These are phyloP conservation scores for Clinocottus analis DNA, from an alignment of 2,113 vertebrate species.

Conservation along the genomic window DNA sequence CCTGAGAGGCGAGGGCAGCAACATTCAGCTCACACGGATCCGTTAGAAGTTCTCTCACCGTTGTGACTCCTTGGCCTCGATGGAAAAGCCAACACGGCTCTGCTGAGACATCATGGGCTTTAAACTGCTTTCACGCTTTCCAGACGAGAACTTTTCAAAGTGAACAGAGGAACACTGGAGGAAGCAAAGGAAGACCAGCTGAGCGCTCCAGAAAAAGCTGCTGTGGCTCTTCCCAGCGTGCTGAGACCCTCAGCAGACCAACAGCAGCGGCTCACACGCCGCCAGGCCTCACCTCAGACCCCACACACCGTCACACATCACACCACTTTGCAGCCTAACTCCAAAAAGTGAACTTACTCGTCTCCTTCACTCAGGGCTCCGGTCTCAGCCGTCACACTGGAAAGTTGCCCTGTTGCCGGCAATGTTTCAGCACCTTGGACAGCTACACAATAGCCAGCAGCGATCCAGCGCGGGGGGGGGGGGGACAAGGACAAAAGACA, in stretches of 20 bases:
- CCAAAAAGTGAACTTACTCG: neutral
- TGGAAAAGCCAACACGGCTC: neutral
- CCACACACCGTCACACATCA: neutral
- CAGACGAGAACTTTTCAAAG: neutral
- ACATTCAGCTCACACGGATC: neutral
- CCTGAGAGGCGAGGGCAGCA: neutral
- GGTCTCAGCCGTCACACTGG: conserved; percentile 32
- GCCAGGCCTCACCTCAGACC: too few species aligned
- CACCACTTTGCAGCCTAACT: neutral
- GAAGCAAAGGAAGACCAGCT: neutral
- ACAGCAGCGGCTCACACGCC: too few species aligned
- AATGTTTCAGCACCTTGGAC: conserved; percentile 77
- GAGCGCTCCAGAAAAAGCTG: conserved; percentile 4
- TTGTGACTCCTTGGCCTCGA: neutral
- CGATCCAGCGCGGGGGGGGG: conserved; percentile 25
- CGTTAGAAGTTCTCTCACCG: neutral
- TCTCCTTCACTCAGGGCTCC: neutral
- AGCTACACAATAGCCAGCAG: conserved; percentile 65
- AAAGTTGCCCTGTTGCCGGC: conserved; percentile 25
- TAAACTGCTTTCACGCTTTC: neutral
- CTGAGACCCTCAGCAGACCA: conserved; percentile 5
- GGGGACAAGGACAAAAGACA: conserved; percentile 53
- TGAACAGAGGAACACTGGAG: neutral
- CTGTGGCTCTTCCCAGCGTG: neutral
- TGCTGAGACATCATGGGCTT: neutral